Conservation (phyloP, 2,888 invertebrate species). For the Heliconius hortense region DNA sequence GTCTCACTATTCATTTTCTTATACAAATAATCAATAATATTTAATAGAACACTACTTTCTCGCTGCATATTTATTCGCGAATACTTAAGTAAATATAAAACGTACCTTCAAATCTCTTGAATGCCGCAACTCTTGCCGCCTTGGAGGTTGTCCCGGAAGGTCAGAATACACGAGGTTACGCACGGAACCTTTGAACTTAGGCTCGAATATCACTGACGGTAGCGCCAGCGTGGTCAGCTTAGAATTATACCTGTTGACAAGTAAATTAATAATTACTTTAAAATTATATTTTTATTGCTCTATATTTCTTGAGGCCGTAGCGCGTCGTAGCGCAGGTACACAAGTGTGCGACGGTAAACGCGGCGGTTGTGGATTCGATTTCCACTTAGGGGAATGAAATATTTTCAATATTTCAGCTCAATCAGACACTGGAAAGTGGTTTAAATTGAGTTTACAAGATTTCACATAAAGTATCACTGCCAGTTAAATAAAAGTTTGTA, state of each 20-base stretch:
- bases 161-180: slow-evolving; percentile 95
- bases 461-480: no score
- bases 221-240: slow-evolving; percentile 92
- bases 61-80: not conserved
- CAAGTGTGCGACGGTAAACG: no score
- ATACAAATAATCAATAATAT: no score
- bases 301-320: no score
- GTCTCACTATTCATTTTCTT: no score
- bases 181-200: slow-evolving; percentile 94
- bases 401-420: not conserved
- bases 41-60: no score
- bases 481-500: no score
- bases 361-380: not conserved
- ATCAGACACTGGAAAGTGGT: no score
- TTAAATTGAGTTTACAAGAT: no score
- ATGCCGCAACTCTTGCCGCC: slow-evolving; percentile 92
- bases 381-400: not conserved
- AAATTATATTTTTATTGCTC: no score
- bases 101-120: slow-evolving; percentile 89
- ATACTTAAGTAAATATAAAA: not conserved
- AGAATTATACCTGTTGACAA: slow-evolving; percentile 85
- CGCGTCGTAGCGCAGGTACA: no score
- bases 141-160: slow-evolving; percentile 87
- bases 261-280: not conserved
- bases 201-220: slow-evolving; percentile 96